Evolutionary conservation across 2,888 invertebrate genomes (phyloP), one percentile per base, ranked within the genome.

Genomic region (Lucinisca nassula): DNA sequence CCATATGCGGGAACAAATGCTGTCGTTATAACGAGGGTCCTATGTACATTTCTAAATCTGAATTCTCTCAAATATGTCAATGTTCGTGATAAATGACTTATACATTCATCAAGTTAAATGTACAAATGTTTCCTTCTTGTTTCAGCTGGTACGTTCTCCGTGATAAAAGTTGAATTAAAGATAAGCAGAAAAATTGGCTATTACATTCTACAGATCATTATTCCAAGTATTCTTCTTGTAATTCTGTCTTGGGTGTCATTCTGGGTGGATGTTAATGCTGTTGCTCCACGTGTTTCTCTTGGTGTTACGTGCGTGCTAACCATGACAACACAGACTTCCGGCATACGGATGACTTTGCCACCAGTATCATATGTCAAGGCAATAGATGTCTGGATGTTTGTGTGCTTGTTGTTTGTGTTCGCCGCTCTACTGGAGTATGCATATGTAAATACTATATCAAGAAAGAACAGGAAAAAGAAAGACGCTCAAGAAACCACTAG

Each of bases 181-280:
- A 97, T 98, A 40, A 97, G 98, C 96, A 97, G 98, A 3, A 98
- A 98, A 95, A 98, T 98, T 97, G 98, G 98, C 30, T 98, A 98
- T 96, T 97, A 96, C 93, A 92, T 97, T 40, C 55, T 85, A n/a
- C 96, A 97, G 94, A 97, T 97, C 84, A 97, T 97, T 92, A 96
- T 96, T 6, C 97, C 97, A 1, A 96, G 97, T 85, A 95, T 95
- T 77, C 95, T 97, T 61, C 94, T 96, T 12, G 97, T 97, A 24
- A 96, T 96, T 21, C 95, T 97, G 82, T 96, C 96, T 0, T 97
- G 98, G 98, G 98, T 98, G 0, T 98, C 98, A 0, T 96, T 96
- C 92, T 96, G 96, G 96, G 87, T 95, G 17, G 89, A 91, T 30
- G 82, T 84, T 0, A 79, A 86, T 21, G 89, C 91, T 12, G 87